These are phyloP conservation scores for Gastracanthus pulcherrimus DNA, from an alignment of 2,888 invertebrate genomes.

Conservation along the genomic window DNA sequence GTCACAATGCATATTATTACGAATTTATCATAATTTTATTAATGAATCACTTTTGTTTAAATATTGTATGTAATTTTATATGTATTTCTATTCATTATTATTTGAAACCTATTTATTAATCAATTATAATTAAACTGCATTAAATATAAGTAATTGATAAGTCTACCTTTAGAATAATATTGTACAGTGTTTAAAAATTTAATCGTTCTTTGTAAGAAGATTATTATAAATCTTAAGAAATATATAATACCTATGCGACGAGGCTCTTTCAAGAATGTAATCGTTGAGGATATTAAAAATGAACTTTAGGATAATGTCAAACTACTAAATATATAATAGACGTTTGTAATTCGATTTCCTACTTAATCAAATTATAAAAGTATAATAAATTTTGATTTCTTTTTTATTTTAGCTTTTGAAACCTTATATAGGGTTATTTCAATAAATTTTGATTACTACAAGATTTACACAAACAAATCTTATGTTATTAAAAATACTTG, in stretches of 20 bases:
- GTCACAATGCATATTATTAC: too few species aligned
- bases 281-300: background rate
- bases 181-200: background rate
- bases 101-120: too few species aligned
- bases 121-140: too few species aligned
- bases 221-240: background rate
- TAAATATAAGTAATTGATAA: background rate
- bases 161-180: background rate
- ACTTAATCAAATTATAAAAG: background rate
- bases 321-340: background rate
- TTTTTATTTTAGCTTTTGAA: too few species aligned
- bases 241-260: background rate
- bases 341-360: conserved; percentile 1
- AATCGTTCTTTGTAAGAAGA: background rate
- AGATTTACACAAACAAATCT: too few species aligned
- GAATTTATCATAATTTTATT: too few species aligned
- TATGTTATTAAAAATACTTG: too few species aligned
- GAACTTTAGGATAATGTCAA: background rate
- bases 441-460: too few species aligned
- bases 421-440: too few species aligned
- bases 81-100: too few species aligned
- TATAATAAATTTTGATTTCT: background rate
- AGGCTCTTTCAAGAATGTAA: background rate
- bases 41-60: too few species aligned
- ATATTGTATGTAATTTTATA: too few species aligned